Conservation (phyloP, 1,140 invertebrate genomes). For the Mactra quadrangularis region DNA sequence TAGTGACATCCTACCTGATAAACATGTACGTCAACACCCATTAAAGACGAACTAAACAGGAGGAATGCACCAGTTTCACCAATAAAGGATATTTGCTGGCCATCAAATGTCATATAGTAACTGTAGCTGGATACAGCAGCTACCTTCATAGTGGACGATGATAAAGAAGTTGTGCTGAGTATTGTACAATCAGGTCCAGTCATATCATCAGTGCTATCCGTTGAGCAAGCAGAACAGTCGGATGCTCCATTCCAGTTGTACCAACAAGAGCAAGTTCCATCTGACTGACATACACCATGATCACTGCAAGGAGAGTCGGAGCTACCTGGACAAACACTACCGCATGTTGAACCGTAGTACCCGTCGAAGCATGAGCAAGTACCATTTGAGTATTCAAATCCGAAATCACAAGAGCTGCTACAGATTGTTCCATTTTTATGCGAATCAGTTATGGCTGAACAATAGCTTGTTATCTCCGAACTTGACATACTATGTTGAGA, state of each 20-base stretch:
- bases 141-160: conserved; percentile 26
- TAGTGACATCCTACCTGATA: conserved; percentile 61
- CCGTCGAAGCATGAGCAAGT: conserved; percentile 65
- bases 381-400: conserved; percentile 40
- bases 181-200: conserved; percentile 68
- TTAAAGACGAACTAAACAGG: conserved; percentile 50
- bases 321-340: conserved; percentile 63
- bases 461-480: neutral
- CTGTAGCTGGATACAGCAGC: conserved; percentile 63
- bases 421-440: conserved; percentile 48
- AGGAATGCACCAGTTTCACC: conserved; percentile 64
- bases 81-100: conserved; percentile 58
- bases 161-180: conserved; percentile 23
- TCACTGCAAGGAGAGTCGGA: conserved; percentile 63
- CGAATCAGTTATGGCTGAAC: conserved; percentile 14
- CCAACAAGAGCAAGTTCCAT: conserved; percentile 67
- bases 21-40: conserved; percentile 63
- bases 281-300: conserved; percentile 63
- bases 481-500: conserved; percentile 3
- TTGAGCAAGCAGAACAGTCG: conserved; percentile 61
- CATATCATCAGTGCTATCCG: conserved; percentile 12
- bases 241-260: conserved; percentile 68
- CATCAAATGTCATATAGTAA: conserved; percentile 64
- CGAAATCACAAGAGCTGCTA: conserved; percentile 58
- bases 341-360: conserved; percentile 65